Evolutionary conservation across 2,888 invertebrate genomes (phyloP), one percentile per base, ranked within the genome.

Genomic region (Diloba caeruleocephala): DNA sequence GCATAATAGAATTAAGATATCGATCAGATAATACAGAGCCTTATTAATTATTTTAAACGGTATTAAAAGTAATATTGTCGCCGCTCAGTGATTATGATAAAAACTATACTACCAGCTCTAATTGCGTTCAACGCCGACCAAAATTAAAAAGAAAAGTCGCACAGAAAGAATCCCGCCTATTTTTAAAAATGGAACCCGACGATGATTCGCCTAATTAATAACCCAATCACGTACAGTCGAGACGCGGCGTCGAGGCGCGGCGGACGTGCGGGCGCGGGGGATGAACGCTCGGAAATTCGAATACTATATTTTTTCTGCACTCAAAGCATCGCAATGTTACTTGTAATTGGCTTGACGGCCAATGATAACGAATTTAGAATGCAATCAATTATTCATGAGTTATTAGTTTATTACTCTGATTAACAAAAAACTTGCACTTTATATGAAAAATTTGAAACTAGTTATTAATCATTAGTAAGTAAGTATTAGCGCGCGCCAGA

Each of bases 171-270:
- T 93, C 92, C 92, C 92, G 91, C 92, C 92, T 93, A 93, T 93
- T 92, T 92, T 93, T 92, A 90, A 93, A 93, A 93, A 92, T 87
- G 87, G 79, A 84, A 85, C 84, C 85, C 81, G 84, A 79, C 78
- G 92, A 92, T 92, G 92, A 93, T 92, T 92, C 92, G 92, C 89
- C 91, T 93, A 93, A 93, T 93, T 93, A 92, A 92, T 92, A 93
- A 93, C 91, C 93, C 93, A 93, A 93, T 93, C 93, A 93, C 93
- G 93, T 92, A 91, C 92, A 90, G 86, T 89, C 89, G 91, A 89
- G 93, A 90, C 92, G 91, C 92, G 92, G 91, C 90, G 86, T 83
- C 88, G 89, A 89, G 88, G 92, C 84, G 92, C 92, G 92, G 88
- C 90, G 90, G 91, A 88, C 91, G 92, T 88, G 93, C 90, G 92